Percentiles rank a stretch among this genome's conserved stretches.
These are phyloP conservation scores for Betta splendens DNA, from an alignment of 2,797 vertebrate species.

Conservation along the genomic window DNA sequence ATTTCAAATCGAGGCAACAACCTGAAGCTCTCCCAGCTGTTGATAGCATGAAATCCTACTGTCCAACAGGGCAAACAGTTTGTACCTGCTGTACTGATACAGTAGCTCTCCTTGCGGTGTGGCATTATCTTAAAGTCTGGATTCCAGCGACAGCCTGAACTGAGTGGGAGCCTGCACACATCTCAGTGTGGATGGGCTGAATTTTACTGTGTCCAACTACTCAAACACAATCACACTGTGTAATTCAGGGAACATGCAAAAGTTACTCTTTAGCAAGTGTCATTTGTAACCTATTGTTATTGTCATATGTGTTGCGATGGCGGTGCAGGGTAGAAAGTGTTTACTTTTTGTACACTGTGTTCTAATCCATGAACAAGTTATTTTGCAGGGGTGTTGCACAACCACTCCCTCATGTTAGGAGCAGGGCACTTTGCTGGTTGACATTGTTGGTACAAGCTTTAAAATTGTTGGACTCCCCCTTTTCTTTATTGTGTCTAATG, in stretches of 20 bases:
- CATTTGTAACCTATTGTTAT: not conserved
- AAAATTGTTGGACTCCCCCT: conserved; percentile 25
- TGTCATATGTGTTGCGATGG: conserved; percentile 18
- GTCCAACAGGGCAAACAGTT: conserved; percentile 6
- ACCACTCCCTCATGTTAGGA: conserved; percentile 33
- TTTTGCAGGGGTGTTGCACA: conserved; percentile 43
- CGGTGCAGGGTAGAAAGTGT: conserved; percentile 1
- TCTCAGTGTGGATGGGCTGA: not conserved
- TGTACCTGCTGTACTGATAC: not conserved
- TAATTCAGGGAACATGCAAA: not conserved
- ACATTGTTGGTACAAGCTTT: conserved; percentile 16
- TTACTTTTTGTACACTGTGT: conserved; percentile 28
- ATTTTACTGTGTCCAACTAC: not conserved
- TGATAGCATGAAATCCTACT: not conserved
- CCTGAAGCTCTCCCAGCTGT: not conserved
- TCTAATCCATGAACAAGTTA: conserved; percentile 48
- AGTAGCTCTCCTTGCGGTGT: not conserved
- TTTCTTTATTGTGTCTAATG: not conserved
- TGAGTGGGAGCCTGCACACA: not conserved
- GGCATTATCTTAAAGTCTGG: not conserved
- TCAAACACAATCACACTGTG: not conserved
- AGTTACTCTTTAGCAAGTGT: not conserved
- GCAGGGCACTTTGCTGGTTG: conserved; percentile 16
- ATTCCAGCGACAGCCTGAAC: not conserved
- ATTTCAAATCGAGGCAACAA: not conserved